Evolutionary conservation across 2,888 invertebrate genomes (phyloP).

Genomic region (Erannis defoliaria): DNA sequence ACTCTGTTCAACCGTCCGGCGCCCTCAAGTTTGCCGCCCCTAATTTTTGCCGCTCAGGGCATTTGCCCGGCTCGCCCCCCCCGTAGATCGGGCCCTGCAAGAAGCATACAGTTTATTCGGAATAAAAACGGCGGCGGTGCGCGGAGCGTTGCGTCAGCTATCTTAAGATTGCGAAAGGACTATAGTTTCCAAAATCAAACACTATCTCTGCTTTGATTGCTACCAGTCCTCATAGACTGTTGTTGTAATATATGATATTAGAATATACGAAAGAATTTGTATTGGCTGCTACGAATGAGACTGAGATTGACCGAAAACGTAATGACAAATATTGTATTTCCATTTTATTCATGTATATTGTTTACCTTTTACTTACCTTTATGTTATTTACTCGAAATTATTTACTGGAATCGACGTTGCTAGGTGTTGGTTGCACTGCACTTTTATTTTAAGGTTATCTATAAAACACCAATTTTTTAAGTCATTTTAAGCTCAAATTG

Average conservation of each 20-base stretch:
- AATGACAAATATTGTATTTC: constrained; percentile 39
- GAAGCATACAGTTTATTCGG: too few species aligned
- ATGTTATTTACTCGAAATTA: constrained; percentile 31
- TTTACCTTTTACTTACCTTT: constrained; percentile 11
- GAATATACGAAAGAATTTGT: constrained; percentile 35
- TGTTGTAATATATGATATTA: constrained; percentile 31
- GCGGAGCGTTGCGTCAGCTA: too few species aligned
- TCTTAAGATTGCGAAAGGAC: background rate
- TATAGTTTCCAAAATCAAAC: too few species aligned
- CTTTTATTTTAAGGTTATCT: constrained; percentile 34
- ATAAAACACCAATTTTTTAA: constrained; percentile 24
- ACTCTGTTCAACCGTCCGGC: too few species aligned
- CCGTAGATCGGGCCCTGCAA: too few species aligned
- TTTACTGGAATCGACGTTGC: constrained; percentile 22
- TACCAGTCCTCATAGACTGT: constrained; percentile 13
- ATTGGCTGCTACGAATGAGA: constrained; percentile 48
- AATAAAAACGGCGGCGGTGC: too few species aligned
- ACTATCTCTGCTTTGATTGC: constrained; percentile 14
- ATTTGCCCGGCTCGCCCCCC: too few species aligned
- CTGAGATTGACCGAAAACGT: constrained; percentile 43
- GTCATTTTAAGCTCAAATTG: constrained; percentile 30
- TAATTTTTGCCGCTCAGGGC: too few species aligned
- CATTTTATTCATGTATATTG: constrained; percentile 25
- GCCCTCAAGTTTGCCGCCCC: too few species aligned
- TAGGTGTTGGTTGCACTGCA: constrained; percentile 36